Percentiles rank a stretch among this genome's conserved stretches.
phyloP scores from a whole-genome alignment of 2,797 vertebrate genomes.

The Apogon hyalosoma region DNA sequence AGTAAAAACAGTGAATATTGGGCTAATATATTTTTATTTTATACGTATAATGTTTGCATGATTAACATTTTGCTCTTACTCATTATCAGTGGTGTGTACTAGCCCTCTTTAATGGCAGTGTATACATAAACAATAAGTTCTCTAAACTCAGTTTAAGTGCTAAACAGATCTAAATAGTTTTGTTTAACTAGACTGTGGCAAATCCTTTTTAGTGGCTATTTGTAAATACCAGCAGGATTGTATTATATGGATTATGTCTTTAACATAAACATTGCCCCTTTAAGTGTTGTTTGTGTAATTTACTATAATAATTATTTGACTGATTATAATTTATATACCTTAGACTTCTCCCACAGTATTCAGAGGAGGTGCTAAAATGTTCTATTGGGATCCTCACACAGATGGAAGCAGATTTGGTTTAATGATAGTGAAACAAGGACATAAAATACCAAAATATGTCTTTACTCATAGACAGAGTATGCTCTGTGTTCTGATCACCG shows the following conservation, averaged over 20 bases:
- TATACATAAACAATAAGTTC: background rate
- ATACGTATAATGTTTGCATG: too few species aligned
- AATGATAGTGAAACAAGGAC: too few species aligned
- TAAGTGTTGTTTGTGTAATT: slow-evolving; percentile 16
- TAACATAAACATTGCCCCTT: slow-evolving; percentile 11
- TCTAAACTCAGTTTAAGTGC: slow-evolving; percentile 4
- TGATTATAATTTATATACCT: background rate
- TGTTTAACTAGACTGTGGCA: background rate
- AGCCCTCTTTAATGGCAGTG: too few species aligned
- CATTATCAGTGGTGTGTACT: too few species aligned
- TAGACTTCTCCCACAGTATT: background rate
- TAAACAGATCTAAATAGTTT: slow-evolving; percentile 8
- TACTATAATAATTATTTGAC: slow-evolving; percentile 6
- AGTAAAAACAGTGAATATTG: too few species aligned
- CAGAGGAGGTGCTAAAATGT: background rate
- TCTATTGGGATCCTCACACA: background rate
- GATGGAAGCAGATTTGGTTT: background rate
- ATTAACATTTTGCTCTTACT: too few species aligned
- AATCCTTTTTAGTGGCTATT: slow-evolving; percentile 12
- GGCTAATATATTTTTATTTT: too few species aligned
- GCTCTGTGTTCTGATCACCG: background rate
- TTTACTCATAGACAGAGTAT: too few species aligned
- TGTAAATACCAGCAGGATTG: slow-evolving; percentile 17
- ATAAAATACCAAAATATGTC: too few species aligned
- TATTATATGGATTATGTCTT: slow-evolving; percentile 20